Evolutionary conservation across 2,797 vertebrate species (phyloP).

Genomic region (Petrocephalus sullivani): DNA sequence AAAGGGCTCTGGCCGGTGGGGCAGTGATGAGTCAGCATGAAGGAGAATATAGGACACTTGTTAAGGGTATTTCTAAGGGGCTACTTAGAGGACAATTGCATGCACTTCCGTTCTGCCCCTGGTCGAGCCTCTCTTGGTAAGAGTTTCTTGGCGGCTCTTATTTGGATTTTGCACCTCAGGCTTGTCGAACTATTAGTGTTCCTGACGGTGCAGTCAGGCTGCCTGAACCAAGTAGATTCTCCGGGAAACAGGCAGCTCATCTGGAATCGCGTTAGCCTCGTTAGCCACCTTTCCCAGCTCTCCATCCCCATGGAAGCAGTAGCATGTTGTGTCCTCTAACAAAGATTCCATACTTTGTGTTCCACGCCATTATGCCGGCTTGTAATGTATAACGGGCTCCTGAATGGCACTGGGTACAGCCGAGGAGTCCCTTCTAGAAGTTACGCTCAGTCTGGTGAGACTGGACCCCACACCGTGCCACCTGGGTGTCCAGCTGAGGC

Average conservation of each 20-base stretch:
- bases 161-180: background rate
- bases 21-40: background rate
- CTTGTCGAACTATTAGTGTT: background rate
- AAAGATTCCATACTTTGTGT: background rate
- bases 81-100: background rate
- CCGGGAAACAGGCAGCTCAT: background rate
- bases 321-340: background rate
- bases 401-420: background rate
- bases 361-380: background rate
- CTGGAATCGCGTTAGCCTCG: background rate
- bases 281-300: background rate
- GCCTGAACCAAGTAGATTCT: background rate
- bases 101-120: background rate
- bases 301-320: background rate
- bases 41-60: background rate
- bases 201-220: background rate
- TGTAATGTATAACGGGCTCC: background rate
- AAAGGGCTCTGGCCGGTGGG: background rate
- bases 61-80: background rate
- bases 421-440: background rate
- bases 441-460: background rate
- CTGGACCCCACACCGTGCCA: constrained; percentile 17
- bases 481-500: background rate
- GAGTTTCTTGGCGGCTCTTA: background rate
- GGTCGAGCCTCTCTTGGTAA: background rate